phyloP scores from a whole-genome alignment of 30 jellyfish, hydroid and myxozoan genomes.

The Phacellophora camtschatica region DNA sequence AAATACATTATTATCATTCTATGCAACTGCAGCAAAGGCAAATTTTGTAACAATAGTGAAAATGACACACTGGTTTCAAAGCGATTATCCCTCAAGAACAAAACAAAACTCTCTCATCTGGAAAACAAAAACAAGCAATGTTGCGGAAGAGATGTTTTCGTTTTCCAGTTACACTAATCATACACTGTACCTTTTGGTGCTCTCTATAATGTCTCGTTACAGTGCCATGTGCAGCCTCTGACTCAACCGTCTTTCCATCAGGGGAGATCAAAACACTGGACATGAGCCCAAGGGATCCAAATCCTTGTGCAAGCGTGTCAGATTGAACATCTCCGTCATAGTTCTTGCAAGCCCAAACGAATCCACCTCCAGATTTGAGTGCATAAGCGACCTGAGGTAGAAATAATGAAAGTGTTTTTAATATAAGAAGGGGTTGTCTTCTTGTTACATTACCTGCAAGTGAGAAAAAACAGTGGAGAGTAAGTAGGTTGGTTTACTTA shows the following conservation, averaged over 20 bases:
- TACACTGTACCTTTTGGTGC: conserved; percentile 82
- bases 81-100: too few relatives aligned
- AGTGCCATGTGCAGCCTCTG: conserved; percentile 99
- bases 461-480: too few relatives aligned
- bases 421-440: background rate
- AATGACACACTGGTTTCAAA: too few relatives aligned
- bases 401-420: background rate
- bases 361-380: conserved; percentile 93
- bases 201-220: conserved; percentile 98
- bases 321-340: conserved; percentile 99
- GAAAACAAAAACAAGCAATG: too few relatives aligned
- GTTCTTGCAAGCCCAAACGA: conserved; percentile 98
- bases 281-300: conserved; percentile 98
- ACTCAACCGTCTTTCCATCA: conserved; percentile 96
- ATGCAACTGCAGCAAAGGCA: too few relatives aligned
- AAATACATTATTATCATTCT: too few relatives aligned
- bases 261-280: conserved; percentile 96
- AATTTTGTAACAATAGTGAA: too few relatives aligned
- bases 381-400: conserved; percentile 91
- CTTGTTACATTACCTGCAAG: too few relatives aligned
- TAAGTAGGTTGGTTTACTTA: too few relatives aligned
- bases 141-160: too few relatives aligned
- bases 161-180: too few relatives aligned
- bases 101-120: too few relatives aligned
- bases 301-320: conserved; percentile 98